These are phyloP conservation scores for Jaculus jaculus DNA, from an alignment of 2,113 vertebrate genomes.

Conservation along the genomic window DNA sequence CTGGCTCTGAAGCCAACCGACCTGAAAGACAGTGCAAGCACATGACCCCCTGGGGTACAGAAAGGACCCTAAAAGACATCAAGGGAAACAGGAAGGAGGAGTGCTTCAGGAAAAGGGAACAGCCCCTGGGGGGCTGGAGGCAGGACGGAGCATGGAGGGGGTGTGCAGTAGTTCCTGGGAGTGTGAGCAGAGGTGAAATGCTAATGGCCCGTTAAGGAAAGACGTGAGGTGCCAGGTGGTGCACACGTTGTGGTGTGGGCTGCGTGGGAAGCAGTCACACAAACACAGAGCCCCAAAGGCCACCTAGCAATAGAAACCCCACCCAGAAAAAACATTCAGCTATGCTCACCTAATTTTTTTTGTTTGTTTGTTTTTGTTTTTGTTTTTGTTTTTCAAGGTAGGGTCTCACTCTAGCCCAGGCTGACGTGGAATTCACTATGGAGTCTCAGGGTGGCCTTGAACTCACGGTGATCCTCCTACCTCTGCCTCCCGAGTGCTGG, in stretches of 20 bases:
- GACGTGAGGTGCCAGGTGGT: background rate
- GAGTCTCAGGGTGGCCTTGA: no score
- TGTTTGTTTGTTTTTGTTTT: no score
- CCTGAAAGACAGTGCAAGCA: background rate
- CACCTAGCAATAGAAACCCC: background rate
- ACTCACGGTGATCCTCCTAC: no score
- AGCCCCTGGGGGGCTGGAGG: background rate
- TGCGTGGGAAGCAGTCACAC: background rate
- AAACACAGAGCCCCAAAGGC: background rate
- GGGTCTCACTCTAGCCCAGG: no score
- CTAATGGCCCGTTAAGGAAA: background rate
- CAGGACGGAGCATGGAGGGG: fast-evolving
- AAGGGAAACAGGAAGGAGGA: background rate
- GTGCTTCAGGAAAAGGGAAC: background rate
- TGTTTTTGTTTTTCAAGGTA: no score
- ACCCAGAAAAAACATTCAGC: background rate
- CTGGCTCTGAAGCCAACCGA: background rate
- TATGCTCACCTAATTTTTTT: no score
- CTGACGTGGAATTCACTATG: no score
- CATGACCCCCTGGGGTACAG: background rate
- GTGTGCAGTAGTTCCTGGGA: background rate
- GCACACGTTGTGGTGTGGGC: background rate
- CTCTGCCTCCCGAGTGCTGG: no score
- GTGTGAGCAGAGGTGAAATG: no score
- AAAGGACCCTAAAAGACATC: background rate